Percentiles rank a stretch among this genome's conserved stretches.
Evolutionary conservation across 2,888 invertebrate species (phyloP).

Genomic region (Mesodorylaimus sp.): DNA sequence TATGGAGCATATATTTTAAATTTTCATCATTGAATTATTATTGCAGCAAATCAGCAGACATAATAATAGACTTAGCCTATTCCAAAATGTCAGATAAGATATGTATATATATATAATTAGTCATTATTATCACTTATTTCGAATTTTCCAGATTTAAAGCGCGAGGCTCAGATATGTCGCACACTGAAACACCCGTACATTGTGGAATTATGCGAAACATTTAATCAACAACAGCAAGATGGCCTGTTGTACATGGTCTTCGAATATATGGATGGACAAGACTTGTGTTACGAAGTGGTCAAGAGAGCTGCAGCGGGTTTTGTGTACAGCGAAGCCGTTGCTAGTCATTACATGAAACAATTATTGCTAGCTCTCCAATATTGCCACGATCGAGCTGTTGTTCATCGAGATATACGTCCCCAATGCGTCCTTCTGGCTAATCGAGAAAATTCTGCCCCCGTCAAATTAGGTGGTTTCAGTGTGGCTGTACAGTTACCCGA

Average conservation of each 20-base stretch:
- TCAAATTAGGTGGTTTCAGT: constrained; percentile 91
- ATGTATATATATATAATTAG: too few relatives aligned
- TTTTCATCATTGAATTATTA: too few relatives aligned
- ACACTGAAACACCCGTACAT: constrained; percentile 98
- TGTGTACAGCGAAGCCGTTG: constrained; percentile 96
- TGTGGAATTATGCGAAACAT: constrained; percentile 88
- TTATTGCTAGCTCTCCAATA: constrained; percentile 87
- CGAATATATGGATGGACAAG: constrained; percentile 96
- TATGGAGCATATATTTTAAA: too few relatives aligned
- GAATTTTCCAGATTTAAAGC: constrained; percentile 80
- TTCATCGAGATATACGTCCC: constrained; percentile 90
- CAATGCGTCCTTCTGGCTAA: constrained; percentile 88
- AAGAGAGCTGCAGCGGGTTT: constrained; percentile 86
- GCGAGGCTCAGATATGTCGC: constrained; percentile 75
- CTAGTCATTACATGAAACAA: constrained; percentile 96
- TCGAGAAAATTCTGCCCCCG: constrained; percentile 90
- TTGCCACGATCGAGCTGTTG: constrained; percentile 92
- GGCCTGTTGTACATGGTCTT: constrained; percentile 99
- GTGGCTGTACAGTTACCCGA: constrained; percentile 71
- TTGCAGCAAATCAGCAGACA: too few relatives aligned
- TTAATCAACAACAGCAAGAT: constrained; percentile 92
- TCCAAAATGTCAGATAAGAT: too few relatives aligned
- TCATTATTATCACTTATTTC: too few relatives aligned
- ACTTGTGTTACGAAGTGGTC: constrained; percentile 93
- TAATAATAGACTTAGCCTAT: too few relatives aligned